phyloP scores from a whole-genome alignment of 2,113 vertebrate species.

The Sebastes schlegelii region DNA sequence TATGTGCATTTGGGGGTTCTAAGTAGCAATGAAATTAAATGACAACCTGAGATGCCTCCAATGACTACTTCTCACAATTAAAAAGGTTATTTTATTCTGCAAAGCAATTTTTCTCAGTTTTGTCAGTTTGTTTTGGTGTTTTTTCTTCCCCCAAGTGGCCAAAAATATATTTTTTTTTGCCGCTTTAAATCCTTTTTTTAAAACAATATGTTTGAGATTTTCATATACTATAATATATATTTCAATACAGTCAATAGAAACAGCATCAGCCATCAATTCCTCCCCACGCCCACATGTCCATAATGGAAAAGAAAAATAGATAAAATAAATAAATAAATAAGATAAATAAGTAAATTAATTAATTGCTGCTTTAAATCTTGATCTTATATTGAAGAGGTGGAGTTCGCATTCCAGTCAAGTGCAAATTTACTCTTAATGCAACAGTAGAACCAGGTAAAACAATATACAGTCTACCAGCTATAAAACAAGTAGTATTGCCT shows the following conservation, averaged over 20 bases:
- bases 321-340: too few relatives aligned
- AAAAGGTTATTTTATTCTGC: neutral
- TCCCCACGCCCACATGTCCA: too few relatives aligned
- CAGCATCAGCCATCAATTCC: too few relatives aligned
- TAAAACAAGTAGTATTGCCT: neutral
- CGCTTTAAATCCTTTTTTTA: neutral
- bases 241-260: too few relatives aligned
- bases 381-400: neutral
- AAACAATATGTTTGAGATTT: too few relatives aligned
- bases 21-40: neutral
- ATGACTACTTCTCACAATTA: neutral
- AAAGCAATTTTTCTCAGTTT: neutral
- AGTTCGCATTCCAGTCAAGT: neutral
- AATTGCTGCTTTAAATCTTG: neutral
- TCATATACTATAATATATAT: too few relatives aligned
- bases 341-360: too few relatives aligned
- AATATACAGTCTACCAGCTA: too few relatives aligned
- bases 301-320: too few relatives aligned
- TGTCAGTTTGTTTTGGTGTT: neutral
- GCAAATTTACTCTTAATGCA: neutral
- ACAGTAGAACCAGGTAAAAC: neutral
- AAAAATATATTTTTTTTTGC: neutral
- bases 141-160: conserved; percentile 16
- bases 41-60: neutral
- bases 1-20: neutral